A percentile compares a stretch with the other conserved stretches of the same genome.
phyloP scores from a whole-genome alignment of 1,140 invertebrate genomes.

The Leptoteleia sp. region DNA sequence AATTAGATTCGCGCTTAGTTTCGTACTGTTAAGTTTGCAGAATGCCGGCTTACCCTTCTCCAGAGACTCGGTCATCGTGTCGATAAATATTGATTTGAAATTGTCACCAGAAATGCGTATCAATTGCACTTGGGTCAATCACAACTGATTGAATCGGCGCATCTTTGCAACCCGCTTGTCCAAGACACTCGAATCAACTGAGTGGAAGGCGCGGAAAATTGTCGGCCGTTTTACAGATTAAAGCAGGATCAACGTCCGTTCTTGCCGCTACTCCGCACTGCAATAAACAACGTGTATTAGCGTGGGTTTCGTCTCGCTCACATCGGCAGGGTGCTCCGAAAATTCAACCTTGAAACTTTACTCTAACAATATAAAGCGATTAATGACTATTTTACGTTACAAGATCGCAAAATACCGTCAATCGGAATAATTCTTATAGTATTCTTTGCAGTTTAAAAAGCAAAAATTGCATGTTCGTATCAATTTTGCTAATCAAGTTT shows the following conservation, averaged over 20 bases:
- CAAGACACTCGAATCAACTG: slow-evolving; percentile 44
- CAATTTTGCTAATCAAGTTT: no score
- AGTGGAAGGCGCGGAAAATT: slow-evolving; percentile 39
- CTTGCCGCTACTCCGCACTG: slow-evolving; percentile 13
- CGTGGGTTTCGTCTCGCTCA: not conserved
- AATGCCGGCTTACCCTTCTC: slow-evolving; percentile 52
- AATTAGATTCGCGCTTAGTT: slow-evolving; percentile 36
- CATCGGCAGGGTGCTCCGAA: slow-evolving; percentile 14
- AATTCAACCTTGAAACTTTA: slow-evolving; percentile 37
- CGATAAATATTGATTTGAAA: slow-evolving; percentile 3
- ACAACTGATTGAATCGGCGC: slow-evolving; percentile 35
- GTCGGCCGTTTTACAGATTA: slow-evolving; percentile 59
- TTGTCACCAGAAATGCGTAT: slow-evolving; percentile 5
- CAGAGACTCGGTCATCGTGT: slow-evolving; percentile 31
- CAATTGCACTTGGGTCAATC: slow-evolving; percentile 25
- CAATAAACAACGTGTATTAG: slow-evolving; percentile 15
- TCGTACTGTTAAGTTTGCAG: slow-evolving; percentile 17
- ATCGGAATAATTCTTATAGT: no score
- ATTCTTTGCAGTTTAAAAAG: no score
- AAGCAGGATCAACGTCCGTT: slow-evolving; percentile 55
- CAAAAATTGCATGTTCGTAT: no score
- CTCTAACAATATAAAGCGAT: no score
- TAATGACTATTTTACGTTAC: no score
- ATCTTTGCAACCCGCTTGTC: slow-evolving; percentile 45
- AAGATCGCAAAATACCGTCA: no score